Evolutionary conservation across 2,888 invertebrate genomes (phyloP).

Genomic region (Trimorus sp.): DNA sequence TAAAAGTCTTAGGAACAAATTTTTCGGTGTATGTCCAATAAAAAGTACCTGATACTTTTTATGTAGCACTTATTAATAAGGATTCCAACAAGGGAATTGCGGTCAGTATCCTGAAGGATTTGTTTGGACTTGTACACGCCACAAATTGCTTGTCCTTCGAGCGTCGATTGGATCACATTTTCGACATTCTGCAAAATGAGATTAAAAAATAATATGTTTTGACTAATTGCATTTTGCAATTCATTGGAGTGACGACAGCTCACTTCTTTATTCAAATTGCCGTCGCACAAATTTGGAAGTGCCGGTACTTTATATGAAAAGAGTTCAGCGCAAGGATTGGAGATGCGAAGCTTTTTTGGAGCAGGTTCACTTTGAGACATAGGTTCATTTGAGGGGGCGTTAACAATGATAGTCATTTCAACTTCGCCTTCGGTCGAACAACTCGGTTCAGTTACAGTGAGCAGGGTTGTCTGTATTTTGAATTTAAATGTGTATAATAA

Average conservation of each 20-base stretch:
- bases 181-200: neutral
- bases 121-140: neutral
- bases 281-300: neutral
- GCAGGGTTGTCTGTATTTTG: too few relatives aligned
- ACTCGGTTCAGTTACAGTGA: too few relatives aligned
- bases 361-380: too few relatives aligned
- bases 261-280: slow-evolving; percentile 5
- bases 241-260: neutral
- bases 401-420: too few relatives aligned
- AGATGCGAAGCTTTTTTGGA: too few relatives aligned
- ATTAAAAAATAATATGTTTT: neutral
- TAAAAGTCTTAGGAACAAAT: too few relatives aligned
- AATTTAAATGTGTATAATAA: too few relatives aligned
- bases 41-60: slow-evolving; percentile 20
- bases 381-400: too few relatives aligned
- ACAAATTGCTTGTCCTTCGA: slow-evolving; percentile 8
- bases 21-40: too few relatives aligned
- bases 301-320: neutral
- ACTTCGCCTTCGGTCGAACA: too few relatives aligned
- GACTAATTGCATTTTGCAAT: neutral
- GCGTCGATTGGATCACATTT: slow-evolving; percentile 1
- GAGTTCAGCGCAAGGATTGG: neutral
- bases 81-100: neutral
- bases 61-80: slow-evolving; percentile 12
- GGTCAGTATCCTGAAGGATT: neutral